phyloP scores from a whole-genome alignment of 1,140 invertebrate species.

The Cherax quadricarinatus region DNA sequence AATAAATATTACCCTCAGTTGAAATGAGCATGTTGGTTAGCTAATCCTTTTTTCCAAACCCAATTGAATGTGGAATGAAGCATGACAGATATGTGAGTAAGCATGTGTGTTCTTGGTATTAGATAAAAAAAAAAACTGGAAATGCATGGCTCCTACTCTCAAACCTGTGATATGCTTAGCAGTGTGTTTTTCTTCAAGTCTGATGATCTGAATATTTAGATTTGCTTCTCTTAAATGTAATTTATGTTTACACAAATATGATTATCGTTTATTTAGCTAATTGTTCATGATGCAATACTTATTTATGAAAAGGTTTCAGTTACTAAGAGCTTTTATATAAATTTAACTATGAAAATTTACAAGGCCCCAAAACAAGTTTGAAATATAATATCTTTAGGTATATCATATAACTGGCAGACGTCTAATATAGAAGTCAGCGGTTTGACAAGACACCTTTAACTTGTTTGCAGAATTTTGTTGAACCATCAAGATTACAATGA shows the following conservation, averaged over 20 bases:
- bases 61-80: not conserved
- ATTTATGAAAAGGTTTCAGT: not conserved
- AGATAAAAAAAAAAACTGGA: not conserved
- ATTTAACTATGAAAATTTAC: not conserved
- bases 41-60: not conserved
- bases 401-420: not conserved
- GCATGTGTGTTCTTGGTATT: not conserved
- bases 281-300: conserved; percentile 12
- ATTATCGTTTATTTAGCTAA: not conserved
- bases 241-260: not conserved
- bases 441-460: conserved; percentile 59
- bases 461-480: conserved; percentile 70
- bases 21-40: not conserved
- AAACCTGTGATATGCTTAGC: not conserved
- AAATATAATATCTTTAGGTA: not conserved
- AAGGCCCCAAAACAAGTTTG: not conserved
- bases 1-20: not conserved
- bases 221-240: not conserved
- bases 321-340: not conserved
- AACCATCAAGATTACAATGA: conserved; percentile 71
- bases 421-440: not conserved
- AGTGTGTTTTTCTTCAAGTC: not conserved
- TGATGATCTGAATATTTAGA: not conserved
- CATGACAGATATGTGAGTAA: not conserved
- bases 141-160: not conserved